Base-by-base conservation (phyloP, 2,113 vertebrate genomes). In the Etheostoma spectabile region DNA sequence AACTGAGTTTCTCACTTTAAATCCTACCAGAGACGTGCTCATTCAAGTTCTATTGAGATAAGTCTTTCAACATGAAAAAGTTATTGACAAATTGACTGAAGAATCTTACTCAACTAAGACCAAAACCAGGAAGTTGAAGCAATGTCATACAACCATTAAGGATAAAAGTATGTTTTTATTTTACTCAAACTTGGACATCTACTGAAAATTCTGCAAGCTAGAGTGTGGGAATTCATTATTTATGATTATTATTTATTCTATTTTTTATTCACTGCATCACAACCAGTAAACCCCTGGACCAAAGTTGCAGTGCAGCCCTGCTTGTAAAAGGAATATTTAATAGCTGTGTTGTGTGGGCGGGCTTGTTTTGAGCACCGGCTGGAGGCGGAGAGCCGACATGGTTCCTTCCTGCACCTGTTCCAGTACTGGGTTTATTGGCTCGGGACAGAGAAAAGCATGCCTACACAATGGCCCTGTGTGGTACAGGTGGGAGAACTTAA, bases 341-440 rank as follows among this genome's bases (percentile, higher is more conserved):
- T 33, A 30, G 52, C 67, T 8, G 5, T 49, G 76, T 72, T 2
- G 76, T 22, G 83, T 83, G 76, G 79, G 85, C 59, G 61, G 73
- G 56, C 61, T 60, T 73, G 72, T 76, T 71, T 45, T 61, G 74
- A 79, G 75, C 67, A 67, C 80, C 66, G 60, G 82, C 78, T 77
- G 78, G 63, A 86, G 65, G 46, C 60, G 30, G 79, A 64, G 63
- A 76, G 45, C 18, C 65, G 84, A 73, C 76, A 18, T 7, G 22
- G 33, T 33, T 62, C 69, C 78, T 65, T 75, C 72, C 74, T 75
- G 67, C 85, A 86, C 88, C 74, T 88, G 79, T 85, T 85, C 72
- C 45, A 6, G 16, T 22, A 14, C 90, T 61, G 74, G 12, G 78
- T 80, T 87, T 79, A 74, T 83, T 83, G 83, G 87, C 85, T 70